phyloP scores from a whole-genome alignment of 2,797 vertebrate genomes.

The Takifugu rubripes region DNA sequence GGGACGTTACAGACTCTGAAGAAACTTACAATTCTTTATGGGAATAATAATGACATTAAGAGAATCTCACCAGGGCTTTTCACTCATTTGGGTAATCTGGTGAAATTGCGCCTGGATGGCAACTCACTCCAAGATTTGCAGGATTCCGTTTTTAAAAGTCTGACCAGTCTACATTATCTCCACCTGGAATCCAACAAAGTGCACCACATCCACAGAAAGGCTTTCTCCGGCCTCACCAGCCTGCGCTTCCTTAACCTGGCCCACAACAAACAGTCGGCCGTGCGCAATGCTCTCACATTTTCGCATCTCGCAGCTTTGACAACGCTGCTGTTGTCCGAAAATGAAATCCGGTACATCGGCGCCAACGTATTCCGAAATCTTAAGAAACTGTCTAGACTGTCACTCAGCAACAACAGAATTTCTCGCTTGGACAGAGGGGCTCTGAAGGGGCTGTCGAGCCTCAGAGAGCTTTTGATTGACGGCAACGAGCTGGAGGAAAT shows the following conservation, averaged over 20 bases:
- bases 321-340: constrained; percentile 86
- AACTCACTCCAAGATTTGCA: constrained; percentile 82
- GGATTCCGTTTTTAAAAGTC: constrained; percentile 82
- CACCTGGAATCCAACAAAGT: constrained; percentile 91
- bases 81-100: constrained; percentile 76
- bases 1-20: constrained; percentile 82
- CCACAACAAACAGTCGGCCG: constrained; percentile 83
- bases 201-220: constrained; percentile 83
- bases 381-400: constrained; percentile 80
- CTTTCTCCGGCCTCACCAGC: constrained; percentile 82
- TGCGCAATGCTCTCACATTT: constrained; percentile 81
- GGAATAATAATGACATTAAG: constrained; percentile 84
- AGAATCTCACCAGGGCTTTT: constrained; percentile 80
- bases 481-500: constrained; percentile 85
- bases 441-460: constrained; percentile 79
- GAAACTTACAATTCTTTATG: constrained; percentile 85
- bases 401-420: constrained; percentile 85
- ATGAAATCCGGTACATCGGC: constrained; percentile 82
- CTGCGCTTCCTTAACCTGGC: constrained; percentile 91
- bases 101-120: constrained; percentile 88
- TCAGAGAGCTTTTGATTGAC: constrained; percentile 85
- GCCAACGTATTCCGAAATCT: constrained; percentile 85
- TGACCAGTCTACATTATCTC: constrained; percentile 85
- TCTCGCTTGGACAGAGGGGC: constrained; percentile 76
- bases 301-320: constrained; percentile 80